phyloP scores from a whole-genome alignment of 1,140 invertebrate species.

The Bathynomus jamesi region DNA sequence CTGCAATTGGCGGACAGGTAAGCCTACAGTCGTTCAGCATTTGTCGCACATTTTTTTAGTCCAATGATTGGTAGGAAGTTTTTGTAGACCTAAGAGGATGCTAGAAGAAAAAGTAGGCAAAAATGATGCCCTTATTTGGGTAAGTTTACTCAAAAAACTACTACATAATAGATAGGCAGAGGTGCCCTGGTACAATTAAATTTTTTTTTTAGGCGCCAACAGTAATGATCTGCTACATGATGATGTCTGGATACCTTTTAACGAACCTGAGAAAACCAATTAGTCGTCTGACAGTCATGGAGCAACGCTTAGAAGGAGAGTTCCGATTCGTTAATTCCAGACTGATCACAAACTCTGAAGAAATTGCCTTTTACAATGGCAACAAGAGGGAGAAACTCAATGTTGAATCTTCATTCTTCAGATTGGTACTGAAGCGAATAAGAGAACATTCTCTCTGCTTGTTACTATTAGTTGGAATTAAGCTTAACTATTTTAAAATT shows the following conservation, averaged over 20 bases:
- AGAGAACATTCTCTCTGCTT: too few relatives aligned
- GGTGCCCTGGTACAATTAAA: conserved; percentile 41
- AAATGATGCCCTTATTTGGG: too few relatives aligned
- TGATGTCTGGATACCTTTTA: conserved; percentile 70
- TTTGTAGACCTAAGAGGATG: too few relatives aligned
- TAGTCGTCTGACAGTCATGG: conserved; percentile 77
- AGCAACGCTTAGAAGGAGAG: conserved; percentile 95
- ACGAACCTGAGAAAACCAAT: conserved; percentile 76
- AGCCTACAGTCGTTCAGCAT: conserved; percentile 39
- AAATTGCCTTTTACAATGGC: conserved; percentile 95
- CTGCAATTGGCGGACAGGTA: conserved; percentile 68
- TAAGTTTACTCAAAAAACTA: too few relatives aligned
- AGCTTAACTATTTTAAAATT: too few relatives aligned
- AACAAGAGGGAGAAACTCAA: conserved; percentile 81
- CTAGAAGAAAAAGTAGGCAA: too few relatives aligned
- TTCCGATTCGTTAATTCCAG: conserved; percentile 93
- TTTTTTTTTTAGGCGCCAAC: conserved; percentile 60
- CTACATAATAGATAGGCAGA: conserved; percentile 69
- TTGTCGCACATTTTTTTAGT: conserved; percentile 15
- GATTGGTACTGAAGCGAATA: too few relatives aligned
- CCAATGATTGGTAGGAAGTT: neutral
- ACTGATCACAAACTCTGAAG: conserved; percentile 94
- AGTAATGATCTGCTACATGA: conserved; percentile 74
- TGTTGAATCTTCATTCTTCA: conserved; percentile 76
- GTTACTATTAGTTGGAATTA: too few relatives aligned